Percentiles rank a stretch among this genome's conserved stretches.
These are phyloP conservation scores for Erynnis tages DNA, from an alignment of 2,888 invertebrate genomes.

Conservation along the genomic window DNA sequence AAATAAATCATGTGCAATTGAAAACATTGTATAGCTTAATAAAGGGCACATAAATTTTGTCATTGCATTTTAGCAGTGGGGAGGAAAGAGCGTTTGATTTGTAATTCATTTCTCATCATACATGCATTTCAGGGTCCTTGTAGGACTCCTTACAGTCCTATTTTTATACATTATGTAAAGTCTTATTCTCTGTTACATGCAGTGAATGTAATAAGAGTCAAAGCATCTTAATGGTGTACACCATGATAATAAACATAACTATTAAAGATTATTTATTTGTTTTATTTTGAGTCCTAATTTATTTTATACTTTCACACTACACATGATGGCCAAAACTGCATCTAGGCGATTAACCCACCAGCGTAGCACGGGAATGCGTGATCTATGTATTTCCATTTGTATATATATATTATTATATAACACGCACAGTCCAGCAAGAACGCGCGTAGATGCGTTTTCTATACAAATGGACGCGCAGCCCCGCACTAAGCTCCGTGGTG, in stretches of 20 bases:
- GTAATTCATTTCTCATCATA: slow-evolving; percentile 73
- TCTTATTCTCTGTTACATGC: slow-evolving; percentile 76
- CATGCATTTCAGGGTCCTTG: slow-evolving; percentile 73
- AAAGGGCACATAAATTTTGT: slow-evolving; percentile 62
- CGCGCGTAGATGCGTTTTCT: too few species aligned
- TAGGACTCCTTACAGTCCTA: slow-evolving; percentile 77
- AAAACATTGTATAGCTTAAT: slow-evolving; percentile 60
- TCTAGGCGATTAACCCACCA: too few species aligned
- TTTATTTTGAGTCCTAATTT: too few species aligned
- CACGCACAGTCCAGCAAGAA: too few species aligned
- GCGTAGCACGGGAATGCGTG: too few species aligned
- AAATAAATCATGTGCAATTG: slow-evolving; percentile 80
- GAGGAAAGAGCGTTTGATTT: slow-evolving; percentile 63
- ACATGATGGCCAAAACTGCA: too few species aligned
- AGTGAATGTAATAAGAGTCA: slow-evolving; percentile 71
- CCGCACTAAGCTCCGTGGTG: too few species aligned
- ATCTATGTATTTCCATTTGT: too few species aligned
- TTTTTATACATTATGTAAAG: slow-evolving; percentile 81
- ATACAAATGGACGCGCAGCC: too few species aligned
- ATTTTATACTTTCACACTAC: too few species aligned
- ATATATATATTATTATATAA: too few species aligned
- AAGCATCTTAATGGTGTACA: slow-evolving; percentile 69
- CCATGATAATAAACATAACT: slow-evolving; percentile 74
- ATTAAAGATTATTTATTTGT: slow-evolving; percentile 59
- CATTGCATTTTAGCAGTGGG: slow-evolving; percentile 78